Base-by-base conservation (phyloP, 1,140 invertebrate species). In the Oedothorax gibbosus region DNA sequence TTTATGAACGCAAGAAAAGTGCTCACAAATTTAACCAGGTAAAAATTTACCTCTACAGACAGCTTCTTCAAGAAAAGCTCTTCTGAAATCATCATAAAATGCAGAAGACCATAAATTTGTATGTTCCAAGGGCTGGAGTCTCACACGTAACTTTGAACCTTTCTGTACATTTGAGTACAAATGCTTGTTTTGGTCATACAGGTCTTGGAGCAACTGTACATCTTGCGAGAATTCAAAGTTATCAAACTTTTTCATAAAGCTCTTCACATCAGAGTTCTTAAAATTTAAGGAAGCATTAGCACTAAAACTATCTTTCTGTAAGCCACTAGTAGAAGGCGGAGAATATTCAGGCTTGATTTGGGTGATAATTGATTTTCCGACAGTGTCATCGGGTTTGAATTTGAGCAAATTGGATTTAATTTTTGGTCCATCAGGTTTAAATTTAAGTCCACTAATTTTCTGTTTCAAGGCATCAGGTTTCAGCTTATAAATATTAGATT, bases 11-110 rank as follows among this genome's bases (percentile, higher is more conserved):
- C 9, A 60, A 11, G n/a, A 35, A n/a, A 60, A 60, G n/a, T 60
- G n/a, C 57, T 60, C n/a, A 14, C n/a, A 60, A 60, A 12, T 3
- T 14, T n/a, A 60, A 11, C n/a, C 3, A 21, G 20, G 20, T 66
- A 64, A 8, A 77, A 77, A 64, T 7, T 81, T 81, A 81, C 78
- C 68, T 71, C 71, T 81, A 2, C 56, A 20, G 12, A 71, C 56
- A 60, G 66, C 66, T 71, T 81, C 20, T 35, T 69, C n/a, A 2
- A 81, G 62, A n/a, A 71, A 49, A 10, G 35, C 12, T 57, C 62
- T 81, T 66, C 56, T 69, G 14, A 57, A 81, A 7, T 50, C 66
- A 7, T 81, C 66, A 62, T 81, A 71, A 15, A 57, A 60, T 10
- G 35, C 68, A 53, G 53, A 11, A 71, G n/a, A 57, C 66, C 78